These are phyloP conservation scores for Dinoponera quadriceps DNA, from an alignment of 1,140 invertebrate genomes.

Conservation along the genomic window DNA sequence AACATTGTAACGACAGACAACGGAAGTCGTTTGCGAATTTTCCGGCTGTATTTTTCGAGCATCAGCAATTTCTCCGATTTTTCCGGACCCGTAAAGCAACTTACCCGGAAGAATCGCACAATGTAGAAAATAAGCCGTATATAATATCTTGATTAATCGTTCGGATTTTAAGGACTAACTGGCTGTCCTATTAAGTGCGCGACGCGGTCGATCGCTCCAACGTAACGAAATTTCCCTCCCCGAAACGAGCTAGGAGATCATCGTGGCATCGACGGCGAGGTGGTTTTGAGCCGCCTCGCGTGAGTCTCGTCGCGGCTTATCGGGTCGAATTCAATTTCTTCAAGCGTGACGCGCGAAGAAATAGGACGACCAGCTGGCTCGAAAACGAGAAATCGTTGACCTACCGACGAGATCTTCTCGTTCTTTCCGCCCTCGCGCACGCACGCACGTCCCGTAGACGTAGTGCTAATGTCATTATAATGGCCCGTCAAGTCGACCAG, in stretches of 20 bases:
- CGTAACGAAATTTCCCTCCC: conserved; percentile 29
- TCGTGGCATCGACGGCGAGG: neutral
- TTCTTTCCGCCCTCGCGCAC: neutral
- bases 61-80: neutral
- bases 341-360: conserved; percentile 4
- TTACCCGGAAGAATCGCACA: conserved; percentile 21
- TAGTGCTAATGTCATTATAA: conserved; percentile 74
- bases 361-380: conserved; percentile 21
- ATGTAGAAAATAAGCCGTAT: conserved; percentile 27
- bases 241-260: neutral
- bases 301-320: conserved; percentile 17
- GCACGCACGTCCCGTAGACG: conserved; percentile 44
- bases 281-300: conserved; percentile 4
- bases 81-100: neutral
- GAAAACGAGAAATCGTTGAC: conserved; percentile 53
- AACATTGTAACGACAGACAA: too few species aligned
- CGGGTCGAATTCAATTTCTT: neutral
- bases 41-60: neutral
- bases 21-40: neutral
- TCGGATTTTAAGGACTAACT: conserved; percentile 17
- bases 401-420: conserved; percentile 9
- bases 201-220: conserved; percentile 4
- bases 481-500: conserved; percentile 69
- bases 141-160: conserved; percentile 35
- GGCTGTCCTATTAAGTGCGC: neutral